phyloP scores from a whole-genome alignment of 2,797 vertebrate genomes.

The Alca torda region DNA sequence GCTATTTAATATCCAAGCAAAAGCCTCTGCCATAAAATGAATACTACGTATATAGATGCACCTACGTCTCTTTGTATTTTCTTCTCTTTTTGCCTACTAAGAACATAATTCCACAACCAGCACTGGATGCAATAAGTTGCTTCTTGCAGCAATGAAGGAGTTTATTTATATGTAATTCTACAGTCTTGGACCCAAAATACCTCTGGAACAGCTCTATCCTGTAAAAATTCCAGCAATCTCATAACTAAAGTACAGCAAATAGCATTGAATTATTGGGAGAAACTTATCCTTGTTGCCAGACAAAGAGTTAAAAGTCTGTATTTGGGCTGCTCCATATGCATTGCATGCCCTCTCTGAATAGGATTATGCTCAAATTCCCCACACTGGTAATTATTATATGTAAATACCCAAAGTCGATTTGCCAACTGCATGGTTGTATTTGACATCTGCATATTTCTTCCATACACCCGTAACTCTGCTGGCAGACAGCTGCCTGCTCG shows the following conservation, averaged over 20 bases:
- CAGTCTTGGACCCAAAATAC: background rate
- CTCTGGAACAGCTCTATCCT: background rate
- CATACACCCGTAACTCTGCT: background rate
- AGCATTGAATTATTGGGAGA: background rate
- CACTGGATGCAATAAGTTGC: background rate
- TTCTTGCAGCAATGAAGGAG: background rate
- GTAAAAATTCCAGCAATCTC: background rate
- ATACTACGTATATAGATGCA: no score
- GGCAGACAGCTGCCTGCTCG: conserved; percentile 4
- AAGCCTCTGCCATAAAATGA: background rate
- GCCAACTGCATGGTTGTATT: background rate
- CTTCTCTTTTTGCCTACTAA: background rate
- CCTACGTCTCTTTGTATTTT: background rate
- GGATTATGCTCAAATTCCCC: background rate
- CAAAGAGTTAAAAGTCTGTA: background rate
- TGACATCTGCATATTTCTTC: conserved; percentile 36
- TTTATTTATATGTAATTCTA: background rate
- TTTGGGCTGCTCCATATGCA: conserved; percentile 24
- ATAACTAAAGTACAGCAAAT: background rate
- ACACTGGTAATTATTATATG: conserved; percentile 24
- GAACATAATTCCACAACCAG: background rate
- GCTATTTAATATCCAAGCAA: background rate
- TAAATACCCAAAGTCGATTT: conserved; percentile 22
- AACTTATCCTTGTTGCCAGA: background rate
- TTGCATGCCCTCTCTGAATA: background rate